A percentile compares a stretch with the other conserved stretches of the same genome.
These are phyloP conservation scores for Chrysolina haemoptera DNA, from an alignment of 2,888 invertebrate species.

Conservation along the genomic window DNA sequence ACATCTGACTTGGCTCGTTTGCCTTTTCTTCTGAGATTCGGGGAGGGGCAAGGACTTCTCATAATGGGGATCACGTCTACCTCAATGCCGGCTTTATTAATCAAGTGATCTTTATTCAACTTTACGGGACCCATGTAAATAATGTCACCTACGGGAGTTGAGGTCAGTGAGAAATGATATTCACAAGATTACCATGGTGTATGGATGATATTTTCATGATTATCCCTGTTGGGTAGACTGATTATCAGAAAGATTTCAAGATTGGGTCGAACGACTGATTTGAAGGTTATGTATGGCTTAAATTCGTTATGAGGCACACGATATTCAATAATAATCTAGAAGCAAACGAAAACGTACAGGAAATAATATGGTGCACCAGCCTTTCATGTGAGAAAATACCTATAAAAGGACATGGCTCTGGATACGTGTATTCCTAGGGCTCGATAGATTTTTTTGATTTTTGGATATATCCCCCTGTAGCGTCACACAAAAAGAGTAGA, in stretches of 20 bases:
- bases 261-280: not conserved
- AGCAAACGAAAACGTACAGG: no score
- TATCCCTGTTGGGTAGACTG: not conserved
- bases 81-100: slow-evolving; percentile 74
- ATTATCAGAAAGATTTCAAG: not conserved
- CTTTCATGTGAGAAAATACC: no score
- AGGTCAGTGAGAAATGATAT: slow-evolving; percentile 28
- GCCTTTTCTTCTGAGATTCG: slow-evolving; percentile 58
- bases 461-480: no score
- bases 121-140: slow-evolving; percentile 70
- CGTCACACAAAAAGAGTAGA: no score
- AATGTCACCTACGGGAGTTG: slow-evolving; percentile 67
- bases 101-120: slow-evolving; percentile 71
- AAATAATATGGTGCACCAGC: no score
- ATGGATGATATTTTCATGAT: no score
- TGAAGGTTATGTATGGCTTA: no score
- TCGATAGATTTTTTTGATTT: no score
- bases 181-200: not conserved
- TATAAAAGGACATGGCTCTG: no score
- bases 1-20: slow-evolving; percentile 65
- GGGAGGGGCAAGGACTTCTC: slow-evolving; percentile 68
- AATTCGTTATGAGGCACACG: no score
- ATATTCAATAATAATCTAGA: no score
- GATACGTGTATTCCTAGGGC: no score
- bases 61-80: slow-evolving; percentile 69